Evolutionary conservation across 2,888 invertebrate genomes (phyloP).

Genomic region (Stomorhina lunata): DNA sequence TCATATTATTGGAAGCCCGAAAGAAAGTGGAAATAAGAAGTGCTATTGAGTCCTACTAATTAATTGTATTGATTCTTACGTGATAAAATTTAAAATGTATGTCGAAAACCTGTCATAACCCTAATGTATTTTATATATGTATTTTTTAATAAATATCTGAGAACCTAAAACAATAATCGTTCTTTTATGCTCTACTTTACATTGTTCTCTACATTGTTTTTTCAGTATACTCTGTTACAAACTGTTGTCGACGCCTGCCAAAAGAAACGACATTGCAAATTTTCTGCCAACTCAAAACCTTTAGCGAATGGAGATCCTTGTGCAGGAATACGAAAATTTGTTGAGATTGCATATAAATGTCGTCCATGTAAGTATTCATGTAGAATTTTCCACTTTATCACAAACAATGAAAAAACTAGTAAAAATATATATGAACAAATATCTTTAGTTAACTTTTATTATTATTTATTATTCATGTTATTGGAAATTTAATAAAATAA

Average conservation of each 20-base stretch:
- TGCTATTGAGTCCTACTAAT: no score
- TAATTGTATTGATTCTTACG: no score
- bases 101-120: no score
- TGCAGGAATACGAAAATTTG: constrained; percentile 93
- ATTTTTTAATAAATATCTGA: constrained; percentile 29
- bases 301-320: constrained; percentile 93
- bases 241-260: constrained; percentile 96
- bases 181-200: neutral
- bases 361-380: constrained; percentile 91
- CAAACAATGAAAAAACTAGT: constrained; percentile 19
- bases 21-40: no score
- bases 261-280: constrained; percentile 94
- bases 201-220: constrained; percentile 32
- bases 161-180: constrained; percentile 9
- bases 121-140: no score
- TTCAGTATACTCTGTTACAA: constrained; percentile 94
- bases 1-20: no score
- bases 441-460: constrained; percentile 6
- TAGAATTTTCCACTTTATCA: neutral
- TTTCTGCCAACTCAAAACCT: constrained; percentile 92
- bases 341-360: constrained; percentile 98
- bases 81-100: no score
- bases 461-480: constrained; percentile 9
- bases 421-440: neutral
- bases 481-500: neutral